phyloP scores from a whole-genome alignment of 2,888 invertebrate species.

The Eurytoma adleriae region DNA sequence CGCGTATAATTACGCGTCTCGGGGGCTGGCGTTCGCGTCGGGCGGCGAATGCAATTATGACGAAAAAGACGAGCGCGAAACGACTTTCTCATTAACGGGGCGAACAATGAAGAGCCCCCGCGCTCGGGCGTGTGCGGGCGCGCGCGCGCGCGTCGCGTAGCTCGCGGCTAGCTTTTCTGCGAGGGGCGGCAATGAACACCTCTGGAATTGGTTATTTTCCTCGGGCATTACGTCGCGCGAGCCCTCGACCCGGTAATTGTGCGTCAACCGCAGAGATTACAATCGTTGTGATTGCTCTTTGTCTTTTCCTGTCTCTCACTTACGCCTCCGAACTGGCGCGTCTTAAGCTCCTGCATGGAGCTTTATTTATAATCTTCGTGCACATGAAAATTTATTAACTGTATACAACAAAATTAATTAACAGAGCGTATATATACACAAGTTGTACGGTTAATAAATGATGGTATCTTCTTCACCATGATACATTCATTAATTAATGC shows the following conservation, averaged over 20 bases:
- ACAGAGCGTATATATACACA: no score
- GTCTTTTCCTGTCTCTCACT: constrained; percentile 55
- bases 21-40: background rate
- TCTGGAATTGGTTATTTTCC: constrained; percentile 72
- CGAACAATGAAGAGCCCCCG: constrained; percentile 64
- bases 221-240: constrained; percentile 62
- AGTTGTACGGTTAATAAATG: no score
- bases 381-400: background rate
- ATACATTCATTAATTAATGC: no score
- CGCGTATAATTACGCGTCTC: background rate
- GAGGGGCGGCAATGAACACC: constrained; percentile 67
- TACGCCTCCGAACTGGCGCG: background rate
- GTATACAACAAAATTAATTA: no score
- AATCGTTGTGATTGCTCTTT: constrained; percentile 71
- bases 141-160: background rate
- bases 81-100: constrained; percentile 64
- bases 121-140: constrained; percentile 21
- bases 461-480: no score
- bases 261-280: constrained; percentile 73
- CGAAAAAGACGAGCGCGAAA: constrained; percentile 57
- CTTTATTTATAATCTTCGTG: constrained; percentile 12
- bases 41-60: constrained; percentile 52
- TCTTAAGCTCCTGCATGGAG: background rate
- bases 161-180: constrained; percentile 41
- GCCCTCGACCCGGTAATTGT: constrained; percentile 61